A percentile compares a stretch with the other conserved stretches of the same genome.
Evolutionary conservation across 2,888 invertebrate species (phyloP).

Genomic region (Homarus gammarus): DNA sequence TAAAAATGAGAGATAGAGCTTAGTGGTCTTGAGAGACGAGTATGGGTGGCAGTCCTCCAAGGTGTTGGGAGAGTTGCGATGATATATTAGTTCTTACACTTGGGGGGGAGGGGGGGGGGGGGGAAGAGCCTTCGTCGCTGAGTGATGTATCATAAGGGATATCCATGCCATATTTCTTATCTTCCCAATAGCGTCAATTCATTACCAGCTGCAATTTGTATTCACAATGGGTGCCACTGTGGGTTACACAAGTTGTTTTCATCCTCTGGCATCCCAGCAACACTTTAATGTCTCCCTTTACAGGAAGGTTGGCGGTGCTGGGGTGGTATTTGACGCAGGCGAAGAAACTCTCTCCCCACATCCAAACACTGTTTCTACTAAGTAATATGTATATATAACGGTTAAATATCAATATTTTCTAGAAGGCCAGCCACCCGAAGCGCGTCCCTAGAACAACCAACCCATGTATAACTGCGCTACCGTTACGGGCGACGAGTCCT

Average conservation of each 20-base stretch:
- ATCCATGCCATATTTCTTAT: constrained; percentile 14
- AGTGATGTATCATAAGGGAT: constrained; percentile 18
- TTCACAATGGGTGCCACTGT: constrained; percentile 19
- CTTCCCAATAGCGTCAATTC: constrained; percentile 30
- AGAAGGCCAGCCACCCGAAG: constrained; percentile 68
- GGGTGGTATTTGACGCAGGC: constrained; percentile 26
- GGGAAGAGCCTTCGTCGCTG: constrained; percentile 32
- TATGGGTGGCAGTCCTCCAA: constrained; percentile 63
- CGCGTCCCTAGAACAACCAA: constrained; percentile 69
- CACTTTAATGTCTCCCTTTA: constrained; percentile 22
- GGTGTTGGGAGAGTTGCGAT: constrained; percentile 10
- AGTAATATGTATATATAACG: constrained; percentile 55
- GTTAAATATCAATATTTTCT: constrained; percentile 49
- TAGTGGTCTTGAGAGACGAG: constrained; percentile 62
- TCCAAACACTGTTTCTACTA: constrained; percentile 54
- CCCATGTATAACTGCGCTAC: constrained; percentile 69
- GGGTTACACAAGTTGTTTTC: constrained; percentile 17
- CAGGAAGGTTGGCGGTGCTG: constrained; percentile 17
- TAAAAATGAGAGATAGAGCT: constrained; percentile 61
- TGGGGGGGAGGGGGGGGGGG: background rate
- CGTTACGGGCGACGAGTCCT: constrained; percentile 55
- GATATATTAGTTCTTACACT: constrained; percentile 25
- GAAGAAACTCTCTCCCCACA: constrained; percentile 30
- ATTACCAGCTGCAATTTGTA: constrained; percentile 32
- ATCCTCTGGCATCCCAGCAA: constrained; percentile 21